Percentiles rank a stretch among this genome's conserved stretches.
Conservation (phyloP, 2,113 vertebrate species). For the Thryonomys swinderianus region DNA sequence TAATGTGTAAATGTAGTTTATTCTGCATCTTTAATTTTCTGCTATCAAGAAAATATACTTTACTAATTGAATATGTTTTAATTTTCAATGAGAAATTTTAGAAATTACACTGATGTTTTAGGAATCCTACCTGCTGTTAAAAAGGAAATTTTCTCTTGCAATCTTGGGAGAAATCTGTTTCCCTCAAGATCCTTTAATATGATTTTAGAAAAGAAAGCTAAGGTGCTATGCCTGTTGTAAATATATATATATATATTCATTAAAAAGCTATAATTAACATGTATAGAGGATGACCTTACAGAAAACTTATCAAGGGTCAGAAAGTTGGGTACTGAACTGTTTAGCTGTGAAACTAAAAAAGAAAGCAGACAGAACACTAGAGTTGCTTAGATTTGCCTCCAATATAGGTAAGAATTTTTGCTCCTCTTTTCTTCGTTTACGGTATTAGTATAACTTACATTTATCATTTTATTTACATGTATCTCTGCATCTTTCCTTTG, state of each 20-base stretch:
- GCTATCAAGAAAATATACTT: not conserved
- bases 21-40: conserved; percentile 28
- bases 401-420: not conserved
- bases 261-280: not conserved
- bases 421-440: not conserved
- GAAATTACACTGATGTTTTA: not conserved
- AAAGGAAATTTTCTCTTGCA: not conserved
- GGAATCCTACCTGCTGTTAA: not conserved
- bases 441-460: not conserved
- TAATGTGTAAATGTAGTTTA: not conserved
- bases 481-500: not conserved
- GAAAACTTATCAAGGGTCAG: not conserved
- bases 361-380: not conserved
- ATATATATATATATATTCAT: not conserved
- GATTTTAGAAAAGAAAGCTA: not conserved
- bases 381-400: not conserved
- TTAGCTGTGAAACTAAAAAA: conserved; percentile 26
- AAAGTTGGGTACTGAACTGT: not conserved
- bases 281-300: not conserved
- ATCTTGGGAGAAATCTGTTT: not conserved
- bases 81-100: conserved; percentile 18
- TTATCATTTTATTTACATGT: not conserved
- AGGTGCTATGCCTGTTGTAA: not conserved
- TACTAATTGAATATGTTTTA: not conserved
- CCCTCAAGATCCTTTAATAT: not conserved